phyloP scores from a whole-genome alignment of 2,797 vertebrate species.

The Psittacula derbiana region DNA sequence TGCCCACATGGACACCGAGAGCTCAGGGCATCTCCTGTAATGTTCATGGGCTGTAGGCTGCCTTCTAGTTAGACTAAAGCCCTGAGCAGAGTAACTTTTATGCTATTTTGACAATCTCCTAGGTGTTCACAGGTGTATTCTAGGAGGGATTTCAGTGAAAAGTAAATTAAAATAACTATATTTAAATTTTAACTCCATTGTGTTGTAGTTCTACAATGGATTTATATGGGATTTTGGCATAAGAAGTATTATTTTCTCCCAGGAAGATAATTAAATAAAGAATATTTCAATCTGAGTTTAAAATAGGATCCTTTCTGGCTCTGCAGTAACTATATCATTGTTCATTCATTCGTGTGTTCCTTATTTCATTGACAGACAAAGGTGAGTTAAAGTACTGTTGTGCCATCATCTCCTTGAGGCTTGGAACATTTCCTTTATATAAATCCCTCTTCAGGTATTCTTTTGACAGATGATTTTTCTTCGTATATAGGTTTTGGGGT shows the following conservation, averaged over 20 bases:
- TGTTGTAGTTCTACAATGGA: background rate
- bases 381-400: background rate
- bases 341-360: background rate
- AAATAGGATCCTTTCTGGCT: background rate
- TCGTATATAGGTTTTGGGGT: background rate
- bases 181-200: background rate
- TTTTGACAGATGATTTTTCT: background rate
- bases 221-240: background rate
- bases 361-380: background rate
- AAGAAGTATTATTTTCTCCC: background rate
- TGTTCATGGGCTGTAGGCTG: background rate
- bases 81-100: background rate
- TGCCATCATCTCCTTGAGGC: background rate
- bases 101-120: accelerated
- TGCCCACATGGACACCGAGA: background rate
- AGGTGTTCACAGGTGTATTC: background rate
- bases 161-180: background rate
- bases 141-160: background rate
- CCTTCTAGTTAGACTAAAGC: background rate
- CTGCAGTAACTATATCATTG: background rate
- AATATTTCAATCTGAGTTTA: background rate
- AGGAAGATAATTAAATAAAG: background rate
- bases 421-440: background rate
- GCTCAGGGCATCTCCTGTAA: background rate
- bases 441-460: background rate